phyloP scores from a whole-genome alignment of 2,797 vertebrate genomes.

The Myotis planiceps region DNA sequence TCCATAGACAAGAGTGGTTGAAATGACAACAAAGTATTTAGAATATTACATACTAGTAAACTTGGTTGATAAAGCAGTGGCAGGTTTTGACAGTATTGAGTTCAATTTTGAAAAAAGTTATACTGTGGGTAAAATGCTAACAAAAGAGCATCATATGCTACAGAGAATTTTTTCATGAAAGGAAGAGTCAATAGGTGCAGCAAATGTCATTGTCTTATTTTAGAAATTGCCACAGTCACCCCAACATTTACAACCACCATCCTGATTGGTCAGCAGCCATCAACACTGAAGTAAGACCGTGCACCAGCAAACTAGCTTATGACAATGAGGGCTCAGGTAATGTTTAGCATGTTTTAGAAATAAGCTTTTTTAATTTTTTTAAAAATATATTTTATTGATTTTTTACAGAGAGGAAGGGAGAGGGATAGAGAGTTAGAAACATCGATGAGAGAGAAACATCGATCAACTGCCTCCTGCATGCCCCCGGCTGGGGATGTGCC shows the following conservation, averaged over 20 bases:
- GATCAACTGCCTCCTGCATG: too few species aligned
- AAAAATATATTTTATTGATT: too few species aligned
- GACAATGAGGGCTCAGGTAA: background rate
- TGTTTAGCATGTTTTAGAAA: background rate
- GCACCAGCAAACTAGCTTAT: too few species aligned
- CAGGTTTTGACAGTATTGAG: background rate
- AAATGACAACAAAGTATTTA: background rate
- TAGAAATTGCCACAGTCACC: background rate
- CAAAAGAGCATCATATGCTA: background rate
- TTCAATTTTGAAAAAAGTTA: background rate
- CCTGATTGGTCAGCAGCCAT: background rate
- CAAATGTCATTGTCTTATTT: background rate
- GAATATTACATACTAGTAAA: background rate
- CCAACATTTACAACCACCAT: background rate
- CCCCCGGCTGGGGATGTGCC: too few species aligned
- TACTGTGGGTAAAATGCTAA: background rate
- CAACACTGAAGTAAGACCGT: background rate
- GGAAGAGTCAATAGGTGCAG: background rate
- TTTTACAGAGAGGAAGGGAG: too few species aligned
- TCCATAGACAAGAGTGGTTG: background rate
- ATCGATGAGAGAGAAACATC: too few species aligned
- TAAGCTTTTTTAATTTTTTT: background rate
- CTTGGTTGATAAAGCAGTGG: background rate
- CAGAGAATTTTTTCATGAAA: background rate
- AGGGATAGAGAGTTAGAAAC: too few species aligned